These are phyloP conservation scores for Syngnathus scovelli DNA, from an alignment of 2,113 vertebrate genomes.

Conservation along the genomic window DNA sequence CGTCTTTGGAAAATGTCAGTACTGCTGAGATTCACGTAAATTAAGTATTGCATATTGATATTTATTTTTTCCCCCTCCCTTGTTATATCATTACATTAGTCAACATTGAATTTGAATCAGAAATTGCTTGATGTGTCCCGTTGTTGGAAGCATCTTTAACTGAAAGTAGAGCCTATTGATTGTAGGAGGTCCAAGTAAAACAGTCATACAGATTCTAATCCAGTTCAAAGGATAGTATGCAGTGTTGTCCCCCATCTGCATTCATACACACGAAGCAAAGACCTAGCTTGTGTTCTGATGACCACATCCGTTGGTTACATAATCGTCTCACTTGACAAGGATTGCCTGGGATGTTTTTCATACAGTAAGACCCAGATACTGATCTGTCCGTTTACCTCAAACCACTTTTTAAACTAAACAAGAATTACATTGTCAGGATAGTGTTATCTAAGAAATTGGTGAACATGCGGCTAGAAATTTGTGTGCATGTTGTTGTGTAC, in stretches of 20 bases:
- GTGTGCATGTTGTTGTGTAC: slow-evolving; percentile 33
- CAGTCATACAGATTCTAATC: slow-evolving; percentile 57
- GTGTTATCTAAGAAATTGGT: slow-evolving; percentile 59
- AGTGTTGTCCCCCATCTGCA: background rate
- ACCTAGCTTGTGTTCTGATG: slow-evolving; percentile 43
- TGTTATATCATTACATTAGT: too few species aligned
- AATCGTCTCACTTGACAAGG: slow-evolving; percentile 12
- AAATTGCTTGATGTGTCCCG: too few species aligned
- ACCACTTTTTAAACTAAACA: slow-evolving; percentile 57
- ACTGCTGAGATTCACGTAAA: too few species aligned
- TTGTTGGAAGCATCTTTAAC: too few species aligned
- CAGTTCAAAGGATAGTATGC: slow-evolving; percentile 42
- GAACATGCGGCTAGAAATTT: slow-evolving; percentile 41
- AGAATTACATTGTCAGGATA: slow-evolving; percentile 55
- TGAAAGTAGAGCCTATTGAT: background rate
- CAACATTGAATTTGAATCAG: too few species aligned
- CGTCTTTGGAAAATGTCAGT: background rate
- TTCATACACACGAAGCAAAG: slow-evolving; percentile 18
- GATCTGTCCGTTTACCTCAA: slow-evolving; percentile 59
- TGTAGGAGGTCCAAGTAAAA: slow-evolving; percentile 61
- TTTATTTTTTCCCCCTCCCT: too few species aligned
- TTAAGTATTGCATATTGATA: too few species aligned
- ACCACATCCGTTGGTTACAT: slow-evolving; percentile 69
- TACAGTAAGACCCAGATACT: slow-evolving; percentile 60
- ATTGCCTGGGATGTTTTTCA: slow-evolving; percentile 50